Conservation (phyloP, 2,113 vertebrate genomes). For the Thymallus thymallus region DNA sequence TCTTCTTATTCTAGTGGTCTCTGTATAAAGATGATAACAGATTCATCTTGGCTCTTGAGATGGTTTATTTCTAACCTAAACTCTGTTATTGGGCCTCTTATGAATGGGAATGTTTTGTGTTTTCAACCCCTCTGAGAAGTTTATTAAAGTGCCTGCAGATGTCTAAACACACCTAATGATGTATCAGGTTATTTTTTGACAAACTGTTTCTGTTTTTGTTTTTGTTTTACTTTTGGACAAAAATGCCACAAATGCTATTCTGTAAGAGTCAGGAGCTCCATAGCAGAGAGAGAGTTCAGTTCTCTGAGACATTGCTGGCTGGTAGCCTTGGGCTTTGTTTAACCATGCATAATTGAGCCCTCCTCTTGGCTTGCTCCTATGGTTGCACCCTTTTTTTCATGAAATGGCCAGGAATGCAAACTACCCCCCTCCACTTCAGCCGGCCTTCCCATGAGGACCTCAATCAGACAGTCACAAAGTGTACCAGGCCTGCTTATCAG, state of each 20-base stretch:
- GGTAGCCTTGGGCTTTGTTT: constrained; percentile 74
- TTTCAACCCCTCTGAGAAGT: constrained; percentile 57
- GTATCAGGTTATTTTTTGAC: constrained; percentile 23
- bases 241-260: constrained; percentile 26
- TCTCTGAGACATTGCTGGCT: constrained; percentile 66
- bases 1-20: not conserved
- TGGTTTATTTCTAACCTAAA: constrained; percentile 64
- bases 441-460: constrained; percentile 71
- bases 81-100: constrained; percentile 49
- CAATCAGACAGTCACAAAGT: constrained; percentile 74
- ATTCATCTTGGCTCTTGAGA: constrained; percentile 39
- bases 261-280: constrained; percentile 38
- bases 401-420: constrained; percentile 81
- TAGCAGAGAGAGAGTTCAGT: constrained; percentile 46
- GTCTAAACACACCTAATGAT: constrained; percentile 66
- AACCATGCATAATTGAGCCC: constrained; percentile 76
- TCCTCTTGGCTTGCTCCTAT: constrained; percentile 78
- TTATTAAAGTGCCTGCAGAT: constrained; percentile 59
- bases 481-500: constrained; percentile 75
- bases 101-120: constrained; percentile 68
- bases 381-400: constrained; percentile 84
- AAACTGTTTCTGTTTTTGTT: constrained; percentile 48
- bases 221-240: constrained; percentile 16
- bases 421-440: constrained; percentile 72
- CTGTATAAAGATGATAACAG: constrained; percentile 13